A percentile compares a stretch with the other conserved stretches of the same genome.
phyloP scores from a whole-genome alignment of 2,113 vertebrate genomes.

The Carassius auratus region DNA sequence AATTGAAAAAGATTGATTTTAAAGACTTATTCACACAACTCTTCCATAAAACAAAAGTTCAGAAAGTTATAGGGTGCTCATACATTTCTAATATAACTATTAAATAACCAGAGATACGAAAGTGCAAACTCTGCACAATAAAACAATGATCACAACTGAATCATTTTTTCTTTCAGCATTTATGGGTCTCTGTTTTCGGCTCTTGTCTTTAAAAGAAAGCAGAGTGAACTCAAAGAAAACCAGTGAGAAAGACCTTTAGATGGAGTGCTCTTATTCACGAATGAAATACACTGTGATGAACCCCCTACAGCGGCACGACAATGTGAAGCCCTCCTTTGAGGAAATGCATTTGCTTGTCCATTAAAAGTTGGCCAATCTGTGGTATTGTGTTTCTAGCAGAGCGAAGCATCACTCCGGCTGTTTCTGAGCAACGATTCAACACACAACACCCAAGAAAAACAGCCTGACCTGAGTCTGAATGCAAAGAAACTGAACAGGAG shows the following conservation, averaged over 20 bases:
- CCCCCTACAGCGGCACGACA: neutral
- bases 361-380: neutral
- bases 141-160: neutral
- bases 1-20: too few species aligned
- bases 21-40: too few species aligned
- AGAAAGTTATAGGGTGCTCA: neutral
- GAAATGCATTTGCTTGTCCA: neutral
- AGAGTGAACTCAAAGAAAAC: neutral
- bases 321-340: neutral
- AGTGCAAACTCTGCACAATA: neutral
- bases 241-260: constrained; percentile 22
- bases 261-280: neutral
- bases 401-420: neutral
- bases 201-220: neutral
- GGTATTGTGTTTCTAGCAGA: constrained; percentile 1
- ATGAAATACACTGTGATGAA: too few species aligned
- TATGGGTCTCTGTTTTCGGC: neutral
- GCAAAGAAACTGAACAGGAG: neutral
- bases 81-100: too few species aligned
- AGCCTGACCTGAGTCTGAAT: neutral
- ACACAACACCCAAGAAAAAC: neutral
- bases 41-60: too few species aligned
- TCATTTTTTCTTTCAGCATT: neutral
- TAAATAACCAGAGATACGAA: too few species aligned
- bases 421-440: neutral